These are phyloP conservation scores for Halyomorpha halys DNA, from an alignment of 1,140 invertebrate species.

Conservation along the genomic window DNA sequence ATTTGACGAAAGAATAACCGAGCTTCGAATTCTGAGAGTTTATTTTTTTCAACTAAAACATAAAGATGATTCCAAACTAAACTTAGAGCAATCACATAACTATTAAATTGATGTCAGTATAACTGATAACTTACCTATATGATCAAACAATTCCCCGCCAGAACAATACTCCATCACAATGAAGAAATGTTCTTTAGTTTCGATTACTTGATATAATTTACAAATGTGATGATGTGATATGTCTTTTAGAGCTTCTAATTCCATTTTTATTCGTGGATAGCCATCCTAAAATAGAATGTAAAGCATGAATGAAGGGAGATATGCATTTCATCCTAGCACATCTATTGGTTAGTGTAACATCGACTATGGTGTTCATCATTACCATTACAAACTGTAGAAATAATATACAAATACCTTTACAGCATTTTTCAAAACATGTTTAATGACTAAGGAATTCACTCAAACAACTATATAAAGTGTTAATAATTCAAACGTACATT, in stretches of 20 bases:
- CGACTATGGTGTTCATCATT: too few relatives aligned
- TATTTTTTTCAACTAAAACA: slow-evolving; percentile 52
- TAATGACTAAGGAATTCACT: too few relatives aligned
- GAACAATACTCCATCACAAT: slow-evolving; percentile 72
- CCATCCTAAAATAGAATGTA: slow-evolving; percentile 50
- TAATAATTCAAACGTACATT: too few relatives aligned
- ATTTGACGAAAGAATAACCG: slow-evolving; percentile 67
- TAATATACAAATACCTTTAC: too few relatives aligned
- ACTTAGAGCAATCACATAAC: slow-evolving; percentile 18
- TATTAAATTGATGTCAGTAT: not conserved
- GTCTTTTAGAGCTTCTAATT: slow-evolving; percentile 70
- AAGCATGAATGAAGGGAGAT: not conserved
- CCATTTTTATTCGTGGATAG: slow-evolving; percentile 62
- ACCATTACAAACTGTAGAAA: too few relatives aligned
- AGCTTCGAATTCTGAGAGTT: slow-evolving; percentile 58
- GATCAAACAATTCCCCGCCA: slow-evolving; percentile 76
- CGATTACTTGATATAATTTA: slow-evolving; percentile 71
- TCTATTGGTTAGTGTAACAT: too few relatives aligned
- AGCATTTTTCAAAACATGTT: too few relatives aligned
- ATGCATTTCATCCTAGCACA: not conserved
- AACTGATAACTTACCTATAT: slow-evolving; percentile 35
- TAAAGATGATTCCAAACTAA: not conserved
- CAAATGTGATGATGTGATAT: slow-evolving; percentile 74
- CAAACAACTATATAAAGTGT: too few relatives aligned
- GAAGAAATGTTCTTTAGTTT: slow-evolving; percentile 59